Base-by-base conservation (phyloP, 2,797 vertebrate species). In the Morelia viridis region DNA sequence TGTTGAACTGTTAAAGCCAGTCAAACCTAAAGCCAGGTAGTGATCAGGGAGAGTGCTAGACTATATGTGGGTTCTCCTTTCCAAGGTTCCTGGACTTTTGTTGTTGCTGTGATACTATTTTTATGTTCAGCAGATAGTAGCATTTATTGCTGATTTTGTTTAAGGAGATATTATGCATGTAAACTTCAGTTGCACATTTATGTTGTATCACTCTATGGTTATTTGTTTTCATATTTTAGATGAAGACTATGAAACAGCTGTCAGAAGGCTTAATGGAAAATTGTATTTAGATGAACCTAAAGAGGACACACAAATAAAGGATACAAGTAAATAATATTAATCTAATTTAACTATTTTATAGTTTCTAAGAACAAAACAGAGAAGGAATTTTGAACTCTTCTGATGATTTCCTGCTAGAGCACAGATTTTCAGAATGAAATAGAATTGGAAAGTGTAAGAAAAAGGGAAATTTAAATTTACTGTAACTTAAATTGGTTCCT, bases 221-320 rank as follows among this genome's bases (percentile, higher is more conserved):
- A 71, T 64, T 53, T 22, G 56, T 85, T n/a, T 87, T 92, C 26
- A 24, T 96, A 26, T 97, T 97, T 95, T 95, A 99, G 99, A 99
- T 97, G 99, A 99, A 96, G 99, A 99, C 96, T 99, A 98, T 89
- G 98, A 99, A 95, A 98, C 98, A 4, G 99, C 99, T 90, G 98
- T 99, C 89, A 98, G 96, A 95, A 98, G 98, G 53, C 97, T 99
- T 94, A 98, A 99, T 93, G 99, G 99, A 96, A 99, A 97, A 76
- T 97, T 99, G 0, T 99, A 99, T 97, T 96, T 95, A 46, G 98
- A 98, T 87, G 92, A 97, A 93, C 96, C 94, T 93, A 91, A 96
- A 94, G 91, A 96, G 85, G 90, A 90, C 65, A 94, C 88, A 71
- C 58, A 65, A 26, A 95, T 93, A 94, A 92, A 88, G 90, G 61